Percentiles rank a stretch among this genome's conserved stretches.
Conservation (phyloP, 2,113 vertebrate species). For the Ceuthmochares aereus region DNA sequence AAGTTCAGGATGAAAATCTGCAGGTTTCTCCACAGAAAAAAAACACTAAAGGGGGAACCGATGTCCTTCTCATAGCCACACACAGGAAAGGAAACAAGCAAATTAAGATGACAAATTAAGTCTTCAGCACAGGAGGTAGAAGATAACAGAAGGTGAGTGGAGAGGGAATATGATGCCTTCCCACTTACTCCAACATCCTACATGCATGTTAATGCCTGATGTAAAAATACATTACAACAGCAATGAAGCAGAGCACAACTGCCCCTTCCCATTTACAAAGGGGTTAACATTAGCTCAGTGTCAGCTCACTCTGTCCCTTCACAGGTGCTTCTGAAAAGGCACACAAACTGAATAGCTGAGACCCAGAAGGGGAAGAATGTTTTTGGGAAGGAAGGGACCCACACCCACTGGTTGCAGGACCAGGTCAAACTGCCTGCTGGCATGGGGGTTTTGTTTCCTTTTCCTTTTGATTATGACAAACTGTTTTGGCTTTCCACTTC, state of each 20-base stretch:
- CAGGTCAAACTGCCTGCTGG: slow-evolving; percentile 40
- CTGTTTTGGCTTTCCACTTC: not conserved
- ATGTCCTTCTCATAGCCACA: not conserved
- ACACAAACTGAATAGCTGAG: not conserved
- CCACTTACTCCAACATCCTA: not conserved
- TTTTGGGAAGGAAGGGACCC: slow-evolving; percentile 43
- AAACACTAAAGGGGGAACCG: not conserved
- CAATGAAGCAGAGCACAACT: not conserved
- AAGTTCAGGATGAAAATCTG: not conserved
- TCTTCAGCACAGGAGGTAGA: not conserved
- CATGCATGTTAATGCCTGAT: not conserved
- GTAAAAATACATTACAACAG: not conserved
- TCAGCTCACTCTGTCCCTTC: not conserved
- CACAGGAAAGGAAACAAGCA: not conserved
- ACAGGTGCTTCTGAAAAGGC: slow-evolving; percentile 37
- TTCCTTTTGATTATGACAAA: slow-evolving; percentile 35
- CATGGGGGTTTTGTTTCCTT: not conserved
- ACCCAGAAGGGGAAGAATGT: slow-evolving; percentile 1
- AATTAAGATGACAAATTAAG: not conserved
- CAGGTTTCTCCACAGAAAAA: not conserved
- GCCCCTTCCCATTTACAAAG: not conserved
- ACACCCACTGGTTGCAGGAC: not conserved
- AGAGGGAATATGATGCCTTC: not conserved
- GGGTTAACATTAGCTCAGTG: not conserved
- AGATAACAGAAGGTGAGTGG: not conserved